Percentiles rank a stretch among this genome's conserved stretches.
Conservation (phyloP, 2,888 invertebrate genomes). For the Ceratothoa steindachneri region DNA sequence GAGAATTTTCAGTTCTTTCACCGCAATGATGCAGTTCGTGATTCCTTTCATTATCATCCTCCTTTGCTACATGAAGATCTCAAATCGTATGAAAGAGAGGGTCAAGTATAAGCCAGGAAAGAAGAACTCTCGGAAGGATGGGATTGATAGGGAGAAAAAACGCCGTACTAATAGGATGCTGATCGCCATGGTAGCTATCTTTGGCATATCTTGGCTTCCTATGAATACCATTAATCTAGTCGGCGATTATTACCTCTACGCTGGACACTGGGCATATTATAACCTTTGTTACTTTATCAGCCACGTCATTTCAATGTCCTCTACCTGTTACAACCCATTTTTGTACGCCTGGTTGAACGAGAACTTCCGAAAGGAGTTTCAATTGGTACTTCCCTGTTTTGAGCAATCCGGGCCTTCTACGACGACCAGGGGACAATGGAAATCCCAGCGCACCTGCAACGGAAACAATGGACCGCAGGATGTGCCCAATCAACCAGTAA, state of each 20-base stretch:
- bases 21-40: conserved; percentile 85
- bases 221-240: conserved; percentile 84
- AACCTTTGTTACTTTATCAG: conserved; percentile 82
- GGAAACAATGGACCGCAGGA: conserved; percentile 54
- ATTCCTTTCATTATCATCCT: conserved; percentile 90
- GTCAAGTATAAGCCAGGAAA: conserved; percentile 78
- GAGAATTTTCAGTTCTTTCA: conserved; percentile 65
- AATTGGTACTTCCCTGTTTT: conserved; percentile 48
- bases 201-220: conserved; percentile 92
- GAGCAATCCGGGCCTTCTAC: conserved; percentile 13
- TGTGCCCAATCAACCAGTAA: not conserved
- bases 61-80: conserved; percentile 89
- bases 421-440: conserved; percentile 54
- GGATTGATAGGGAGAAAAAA: conserved; percentile 82
- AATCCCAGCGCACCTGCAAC: conserved; percentile 68
- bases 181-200: conserved; percentile 92
- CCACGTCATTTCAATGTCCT: conserved; percentile 87
- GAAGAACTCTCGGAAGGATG: conserved; percentile 79
- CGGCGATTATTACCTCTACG: conserved; percentile 71
- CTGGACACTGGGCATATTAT: conserved; percentile 67
- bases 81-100: conserved; percentile 76
- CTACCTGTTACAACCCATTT: conserved; percentile 90
- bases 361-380: conserved; percentile 83
- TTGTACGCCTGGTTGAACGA: conserved; percentile 96
- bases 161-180: conserved; percentile 92